These are phyloP conservation scores for Coreoperca whiteheadi DNA, from an alignment of 2,113 vertebrate genomes.

Conservation along the genomic window DNA sequence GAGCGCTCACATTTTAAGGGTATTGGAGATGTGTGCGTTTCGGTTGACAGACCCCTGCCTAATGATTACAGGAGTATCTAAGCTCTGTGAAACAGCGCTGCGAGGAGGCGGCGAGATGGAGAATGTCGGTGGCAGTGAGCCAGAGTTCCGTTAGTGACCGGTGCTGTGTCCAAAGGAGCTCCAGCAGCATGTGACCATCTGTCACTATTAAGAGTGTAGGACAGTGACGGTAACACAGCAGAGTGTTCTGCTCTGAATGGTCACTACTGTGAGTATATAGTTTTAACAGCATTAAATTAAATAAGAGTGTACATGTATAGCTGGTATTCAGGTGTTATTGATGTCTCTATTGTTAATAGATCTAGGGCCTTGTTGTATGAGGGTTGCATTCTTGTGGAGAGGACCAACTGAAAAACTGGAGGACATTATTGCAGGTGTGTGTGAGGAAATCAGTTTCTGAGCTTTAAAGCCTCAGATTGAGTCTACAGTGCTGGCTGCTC, in stretches of 20 bases:
- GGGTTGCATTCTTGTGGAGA: background rate
- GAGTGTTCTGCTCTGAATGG: background rate
- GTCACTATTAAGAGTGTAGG: background rate
- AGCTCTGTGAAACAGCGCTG: too few species aligned
- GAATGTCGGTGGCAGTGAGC: too few species aligned
- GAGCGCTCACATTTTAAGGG: too few species aligned
- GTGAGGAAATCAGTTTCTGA: background rate
- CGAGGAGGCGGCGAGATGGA: too few species aligned
- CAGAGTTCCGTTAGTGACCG: too few species aligned
- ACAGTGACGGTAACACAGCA: background rate
- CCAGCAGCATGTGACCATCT: background rate
- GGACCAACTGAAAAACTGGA: background rate
- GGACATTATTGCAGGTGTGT: background rate
- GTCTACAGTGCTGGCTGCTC: background rate
- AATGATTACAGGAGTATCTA: too few species aligned
- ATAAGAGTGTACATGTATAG: background rate
- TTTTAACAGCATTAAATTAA: background rate
- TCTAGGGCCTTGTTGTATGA: background rate
- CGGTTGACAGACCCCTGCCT: too few species aligned
- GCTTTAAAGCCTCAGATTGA: background rate
- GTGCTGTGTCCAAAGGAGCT: background rate
- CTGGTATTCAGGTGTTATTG: background rate
- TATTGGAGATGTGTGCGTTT: too few species aligned
- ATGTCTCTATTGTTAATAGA: background rate
- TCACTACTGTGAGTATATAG: too few species aligned